Percentiles rank a stretch among this genome's conserved stretches.
These are phyloP conservation scores for Drosophila elegans DNA, from an alignment of 1,140 invertebrate genomes.

Conservation along the genomic window DNA sequence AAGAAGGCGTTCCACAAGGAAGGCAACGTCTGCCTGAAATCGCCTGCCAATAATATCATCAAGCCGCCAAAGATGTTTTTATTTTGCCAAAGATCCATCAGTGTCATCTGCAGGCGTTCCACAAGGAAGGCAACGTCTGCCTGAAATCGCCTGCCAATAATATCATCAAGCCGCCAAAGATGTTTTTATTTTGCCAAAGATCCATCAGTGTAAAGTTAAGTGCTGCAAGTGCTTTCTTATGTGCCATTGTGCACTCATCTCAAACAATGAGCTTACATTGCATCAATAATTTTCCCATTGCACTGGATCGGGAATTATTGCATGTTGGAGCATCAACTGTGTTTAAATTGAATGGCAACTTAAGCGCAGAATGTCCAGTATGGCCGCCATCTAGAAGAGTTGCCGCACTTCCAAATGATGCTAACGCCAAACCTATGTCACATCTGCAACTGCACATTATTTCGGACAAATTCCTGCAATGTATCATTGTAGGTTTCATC, in stretches of 20 bases:
- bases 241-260: not conserved
- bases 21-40: too few species aligned
- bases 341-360: conserved; percentile 51
- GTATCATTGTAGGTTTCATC: not conserved
- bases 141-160: too few species aligned
- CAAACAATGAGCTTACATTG: conserved; percentile 19
- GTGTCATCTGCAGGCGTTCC: too few species aligned
- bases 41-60: too few species aligned
- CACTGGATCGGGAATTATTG: conserved; percentile 66
- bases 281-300: conserved; percentile 74
- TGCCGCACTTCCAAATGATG: too few species aligned
- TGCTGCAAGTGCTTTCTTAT: conserved; percentile 15
- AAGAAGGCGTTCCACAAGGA: too few species aligned
- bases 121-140: too few species aligned
- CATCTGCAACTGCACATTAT: not conserved
- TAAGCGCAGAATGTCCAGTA: conserved; percentile 2
- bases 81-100: too few species aligned
- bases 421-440: too few species aligned
- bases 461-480: conserved; percentile 1
- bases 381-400: not conserved
- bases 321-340: conserved; percentile 56
- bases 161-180: too few species aligned
- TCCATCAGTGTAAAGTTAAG: not conserved
- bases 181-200: too few species aligned
- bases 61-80: too few species aligned